Evolutionary conservation across 1,140 invertebrate genomes (phyloP).

Genomic region (Pseudoatta argentina): DNA sequence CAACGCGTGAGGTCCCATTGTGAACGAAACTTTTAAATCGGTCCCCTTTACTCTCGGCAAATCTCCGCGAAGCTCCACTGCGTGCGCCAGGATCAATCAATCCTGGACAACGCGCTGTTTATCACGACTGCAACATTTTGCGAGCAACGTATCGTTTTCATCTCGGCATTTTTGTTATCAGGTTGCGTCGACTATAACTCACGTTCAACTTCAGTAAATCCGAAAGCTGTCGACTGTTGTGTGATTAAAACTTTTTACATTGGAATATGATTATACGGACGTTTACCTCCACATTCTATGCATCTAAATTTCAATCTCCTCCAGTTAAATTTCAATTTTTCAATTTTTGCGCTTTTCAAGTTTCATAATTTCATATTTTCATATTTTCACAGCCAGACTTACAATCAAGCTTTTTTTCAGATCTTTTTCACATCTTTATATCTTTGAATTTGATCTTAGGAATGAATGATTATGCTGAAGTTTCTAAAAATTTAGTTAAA

Average conservation of each 20-base stretch:
- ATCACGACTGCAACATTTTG: constrained; percentile 57
- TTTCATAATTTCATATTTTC: neutral
- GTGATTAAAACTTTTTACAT: neutral
- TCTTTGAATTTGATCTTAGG: neutral
- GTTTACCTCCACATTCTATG: neutral
- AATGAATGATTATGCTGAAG: no score
- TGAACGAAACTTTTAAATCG: constrained; percentile 54
- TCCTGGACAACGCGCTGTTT: constrained; percentile 52
- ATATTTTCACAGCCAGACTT: neutral
- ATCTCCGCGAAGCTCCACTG: constrained; percentile 39
- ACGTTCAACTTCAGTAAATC: constrained; percentile 43
- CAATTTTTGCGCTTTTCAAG: neutral
- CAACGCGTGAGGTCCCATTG: constrained; percentile 65
- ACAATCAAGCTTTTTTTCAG: neutral
- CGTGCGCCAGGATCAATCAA: constrained; percentile 45
- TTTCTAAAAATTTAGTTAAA: no score
- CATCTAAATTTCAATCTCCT: neutral
- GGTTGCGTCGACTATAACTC: constrained; percentile 38
- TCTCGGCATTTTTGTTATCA: constrained; percentile 53
- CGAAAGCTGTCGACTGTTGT: constrained; percentile 17
- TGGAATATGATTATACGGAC: neutral
- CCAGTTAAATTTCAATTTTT: neutral
- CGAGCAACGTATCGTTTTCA: constrained; percentile 58
- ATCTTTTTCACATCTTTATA: neutral
- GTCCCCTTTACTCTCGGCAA: constrained; percentile 35